These are phyloP conservation scores for Musca vetustissima DNA, from an alignment of 1,140 invertebrate species.

Conservation along the genomic window DNA sequence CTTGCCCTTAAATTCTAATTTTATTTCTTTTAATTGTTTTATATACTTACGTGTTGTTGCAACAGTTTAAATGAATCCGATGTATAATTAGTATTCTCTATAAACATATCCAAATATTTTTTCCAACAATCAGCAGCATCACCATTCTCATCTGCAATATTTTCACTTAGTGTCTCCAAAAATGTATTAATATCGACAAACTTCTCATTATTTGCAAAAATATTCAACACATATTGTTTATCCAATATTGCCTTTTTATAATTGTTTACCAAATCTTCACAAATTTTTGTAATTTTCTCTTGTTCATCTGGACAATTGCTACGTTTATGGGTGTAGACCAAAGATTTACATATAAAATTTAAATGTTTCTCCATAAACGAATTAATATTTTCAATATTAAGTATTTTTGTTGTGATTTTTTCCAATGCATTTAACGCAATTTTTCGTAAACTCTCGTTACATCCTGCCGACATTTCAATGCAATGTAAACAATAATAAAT, in stretches of 20 bases:
- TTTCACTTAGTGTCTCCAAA: neutral
- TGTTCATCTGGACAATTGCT: neutral
- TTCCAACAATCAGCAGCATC: conserved; percentile 5
- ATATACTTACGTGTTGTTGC: conserved; percentile 10
- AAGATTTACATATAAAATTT: conserved; percentile 34
- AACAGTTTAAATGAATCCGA: neutral
- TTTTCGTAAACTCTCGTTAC: neutral
- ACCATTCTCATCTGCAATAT: neutral
- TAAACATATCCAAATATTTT: conserved; percentile 15
- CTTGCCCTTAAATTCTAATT: too few species aligned
- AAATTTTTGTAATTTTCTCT: neutral
- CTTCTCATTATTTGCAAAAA: conserved; percentile 26
- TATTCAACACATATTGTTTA: conserved; percentile 29
- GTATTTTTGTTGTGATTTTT: neutral
- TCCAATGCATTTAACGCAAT: neutral
- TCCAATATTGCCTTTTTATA: neutral
- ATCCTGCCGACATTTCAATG: neutral
- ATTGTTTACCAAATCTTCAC: neutral
- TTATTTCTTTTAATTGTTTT: too few species aligned
- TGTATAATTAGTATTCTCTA: conserved; percentile 13
- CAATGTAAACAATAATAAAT: neutral
- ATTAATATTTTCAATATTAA: neutral
- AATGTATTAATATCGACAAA: conserved; percentile 17
- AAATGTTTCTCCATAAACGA: conserved; percentile 27
- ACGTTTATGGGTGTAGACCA: conserved; percentile 25